Percentiles rank a stretch among this genome's conserved stretches.
Evolutionary conservation across 1,140 invertebrate genomes (phyloP).

Genomic region (Sinonovacula constricta): DNA sequence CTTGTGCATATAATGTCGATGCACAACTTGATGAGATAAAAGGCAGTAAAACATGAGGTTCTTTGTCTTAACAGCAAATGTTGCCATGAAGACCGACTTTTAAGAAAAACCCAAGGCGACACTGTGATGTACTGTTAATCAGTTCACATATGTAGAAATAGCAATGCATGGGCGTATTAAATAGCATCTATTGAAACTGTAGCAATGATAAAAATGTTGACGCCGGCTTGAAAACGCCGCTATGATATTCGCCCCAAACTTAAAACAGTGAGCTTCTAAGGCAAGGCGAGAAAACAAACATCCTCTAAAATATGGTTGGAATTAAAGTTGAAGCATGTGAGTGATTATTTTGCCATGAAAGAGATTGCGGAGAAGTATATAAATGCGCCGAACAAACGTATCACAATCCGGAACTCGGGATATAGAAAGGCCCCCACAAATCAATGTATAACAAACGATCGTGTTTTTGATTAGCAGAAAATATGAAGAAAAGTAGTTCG

Average conservation of each 20-base stretch:
- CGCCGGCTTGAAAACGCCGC: background rate
- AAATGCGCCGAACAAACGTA: no score
- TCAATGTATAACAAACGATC: no score
- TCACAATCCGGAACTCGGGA: no score
- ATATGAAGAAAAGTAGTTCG: no score
- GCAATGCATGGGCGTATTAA: no score
- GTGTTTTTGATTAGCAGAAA: no score
- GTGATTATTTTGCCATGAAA: background rate
- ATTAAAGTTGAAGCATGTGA: background rate
- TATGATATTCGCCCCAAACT: background rate
- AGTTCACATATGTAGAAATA: no score
- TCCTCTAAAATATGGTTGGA: background rate
- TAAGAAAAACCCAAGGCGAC: background rate
- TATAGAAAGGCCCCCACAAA: no score
- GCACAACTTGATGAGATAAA: background rate
- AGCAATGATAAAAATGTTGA: background rate
- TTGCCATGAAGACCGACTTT: background rate
- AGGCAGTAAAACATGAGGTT: background rate
- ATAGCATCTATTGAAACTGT: no score
- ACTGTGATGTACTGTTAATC: background rate
- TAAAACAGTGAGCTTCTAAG: background rate
- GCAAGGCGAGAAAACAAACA: background rate
- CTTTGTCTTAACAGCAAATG: background rate
- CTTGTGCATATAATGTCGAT: no score
- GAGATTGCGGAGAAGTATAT: background rate